Conservation (phyloP, 2,797 vertebrate genomes). For the Sebastes kiyomatsui region DNA sequence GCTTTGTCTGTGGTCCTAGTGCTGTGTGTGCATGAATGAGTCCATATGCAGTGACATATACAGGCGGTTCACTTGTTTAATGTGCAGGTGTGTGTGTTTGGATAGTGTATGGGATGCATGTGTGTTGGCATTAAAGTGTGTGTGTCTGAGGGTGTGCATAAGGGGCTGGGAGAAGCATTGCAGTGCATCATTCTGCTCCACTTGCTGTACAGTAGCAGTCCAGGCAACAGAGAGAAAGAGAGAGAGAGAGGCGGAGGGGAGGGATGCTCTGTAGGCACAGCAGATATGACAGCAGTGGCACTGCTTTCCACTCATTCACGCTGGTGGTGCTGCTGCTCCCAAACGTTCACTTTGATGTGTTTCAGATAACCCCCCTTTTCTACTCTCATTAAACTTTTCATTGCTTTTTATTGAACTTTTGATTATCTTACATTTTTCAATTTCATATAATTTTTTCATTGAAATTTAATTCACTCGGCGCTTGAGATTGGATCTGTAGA, state of each 20-base stretch:
- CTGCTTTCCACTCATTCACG: conserved; percentile 32
- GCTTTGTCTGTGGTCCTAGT: background rate
- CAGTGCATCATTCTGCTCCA: conserved; percentile 85
- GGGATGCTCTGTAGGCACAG: conserved; percentile 39
- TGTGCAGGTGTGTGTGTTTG: conserved; percentile 13
- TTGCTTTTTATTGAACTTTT: conserved; percentile 68
- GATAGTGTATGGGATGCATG: background rate
- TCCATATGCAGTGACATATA: background rate
- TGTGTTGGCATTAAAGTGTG: background rate
- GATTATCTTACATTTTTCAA: conserved; percentile 69
- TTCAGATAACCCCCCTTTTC: conserved; percentile 64
- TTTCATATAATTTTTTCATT: conserved; percentile 60
- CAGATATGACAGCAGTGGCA: conserved; percentile 53
- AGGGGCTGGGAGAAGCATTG: conserved; percentile 63
- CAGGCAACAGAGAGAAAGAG: conserved; percentile 44
- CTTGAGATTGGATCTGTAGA: conserved; percentile 60
- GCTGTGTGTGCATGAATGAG: background rate
- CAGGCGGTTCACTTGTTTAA: background rate
- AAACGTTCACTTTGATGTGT: conserved; percentile 57
- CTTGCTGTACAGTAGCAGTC: conserved; percentile 74
- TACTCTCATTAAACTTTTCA: conserved; percentile 69
- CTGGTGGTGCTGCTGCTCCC: conserved; percentile 35
- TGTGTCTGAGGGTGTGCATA: conserved; percentile 32
- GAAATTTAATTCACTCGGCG: conserved; percentile 59
- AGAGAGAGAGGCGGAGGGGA: conserved; percentile 30